Evolutionary conservation across 2,888 invertebrate species (phyloP).

Genomic region (Apotomis betuletana): DNA sequence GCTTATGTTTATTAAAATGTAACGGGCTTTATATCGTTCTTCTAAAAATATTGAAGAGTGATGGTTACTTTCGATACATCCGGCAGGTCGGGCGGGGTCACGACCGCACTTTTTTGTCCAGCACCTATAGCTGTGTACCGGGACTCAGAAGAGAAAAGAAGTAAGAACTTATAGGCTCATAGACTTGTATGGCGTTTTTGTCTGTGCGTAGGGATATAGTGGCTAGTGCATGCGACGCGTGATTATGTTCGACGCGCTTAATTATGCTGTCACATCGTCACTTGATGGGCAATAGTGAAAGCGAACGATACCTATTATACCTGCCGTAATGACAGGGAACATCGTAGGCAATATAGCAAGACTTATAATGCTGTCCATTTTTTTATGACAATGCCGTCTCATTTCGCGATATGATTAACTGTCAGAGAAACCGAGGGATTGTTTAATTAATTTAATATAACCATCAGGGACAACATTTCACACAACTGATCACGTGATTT

Average conservation of each 20-base stretch:
- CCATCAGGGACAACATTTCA: not conserved
- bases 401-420: conserved; percentile 33
- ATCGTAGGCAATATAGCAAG: conserved; percentile 36
- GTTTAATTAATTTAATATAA: conserved; percentile 3
- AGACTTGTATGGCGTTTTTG: conserved; percentile 2
- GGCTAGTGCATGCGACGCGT: conserved; percentile 69
- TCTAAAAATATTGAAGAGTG: conserved; percentile 50
- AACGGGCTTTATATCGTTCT: conserved; percentile 5
- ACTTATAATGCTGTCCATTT: conserved; percentile 38
- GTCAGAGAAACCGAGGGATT: conserved; percentile 18
- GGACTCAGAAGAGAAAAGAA: conserved; percentile 9
- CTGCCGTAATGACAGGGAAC: conserved; percentile 64
- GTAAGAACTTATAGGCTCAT: conserved; percentile 11
- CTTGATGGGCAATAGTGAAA: conserved; percentile 80
- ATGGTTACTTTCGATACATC: conserved; percentile 79
- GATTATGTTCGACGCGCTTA: conserved; percentile 79
- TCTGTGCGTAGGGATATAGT: conserved; percentile 14
- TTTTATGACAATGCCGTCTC: conserved; percentile 34
- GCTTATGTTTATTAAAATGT: conserved; percentile 3
- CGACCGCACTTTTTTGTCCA: conserved; percentile 74
- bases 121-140: conserved; percentile 48
- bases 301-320: conserved; percentile 68
- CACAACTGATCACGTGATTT: no score
- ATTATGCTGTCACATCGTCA: conserved; percentile 82
- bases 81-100: conserved; percentile 77